These are phyloP conservation scores for Tetanocera ferruginea DNA, from an alignment of 2,888 invertebrate genomes.

Conservation along the genomic window DNA sequence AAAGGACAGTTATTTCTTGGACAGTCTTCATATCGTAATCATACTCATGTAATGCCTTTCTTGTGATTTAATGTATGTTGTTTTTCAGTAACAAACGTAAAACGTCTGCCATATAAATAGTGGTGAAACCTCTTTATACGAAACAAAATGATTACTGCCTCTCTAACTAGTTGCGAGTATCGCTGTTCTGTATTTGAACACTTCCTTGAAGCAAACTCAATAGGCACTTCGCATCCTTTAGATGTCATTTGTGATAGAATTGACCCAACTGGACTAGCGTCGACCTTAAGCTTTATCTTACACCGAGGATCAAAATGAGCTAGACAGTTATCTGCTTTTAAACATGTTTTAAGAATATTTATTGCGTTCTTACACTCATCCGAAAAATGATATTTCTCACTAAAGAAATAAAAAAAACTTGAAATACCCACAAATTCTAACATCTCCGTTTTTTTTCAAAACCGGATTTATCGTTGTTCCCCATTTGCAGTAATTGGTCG, in stretches of 20 bases:
- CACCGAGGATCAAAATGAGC: no score
- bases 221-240: slow-evolving; percentile 61
- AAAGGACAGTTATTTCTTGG: no score
- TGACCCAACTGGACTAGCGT: no score
- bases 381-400: slow-evolving; percentile 53
- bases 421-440: slow-evolving; percentile 48
- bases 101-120: neutral
- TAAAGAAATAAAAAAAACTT: slow-evolving; percentile 48
- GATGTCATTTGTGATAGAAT: slow-evolving; percentile 58
- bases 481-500: slow-evolving; percentile 52
- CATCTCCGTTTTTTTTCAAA: slow-evolving; percentile 56
- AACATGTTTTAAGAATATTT: no score
- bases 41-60: neutral
- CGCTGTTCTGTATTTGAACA: slow-evolving; percentile 40
- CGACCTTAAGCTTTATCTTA: no score
- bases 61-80: slow-evolving; percentile 31
- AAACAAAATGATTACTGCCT: neutral
- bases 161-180: slow-evolving; percentile 38
- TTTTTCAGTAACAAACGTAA: neutral
- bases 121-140: neutral
- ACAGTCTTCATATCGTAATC: no score
- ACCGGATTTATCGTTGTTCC: slow-evolving; percentile 62
- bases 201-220: no score
- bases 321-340: no score
- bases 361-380: no score